Evolutionary conservation across 2,888 invertebrate genomes (phyloP), one percentile per base, ranked within the genome.

Genomic region (Calliphora vomitoria): DNA sequence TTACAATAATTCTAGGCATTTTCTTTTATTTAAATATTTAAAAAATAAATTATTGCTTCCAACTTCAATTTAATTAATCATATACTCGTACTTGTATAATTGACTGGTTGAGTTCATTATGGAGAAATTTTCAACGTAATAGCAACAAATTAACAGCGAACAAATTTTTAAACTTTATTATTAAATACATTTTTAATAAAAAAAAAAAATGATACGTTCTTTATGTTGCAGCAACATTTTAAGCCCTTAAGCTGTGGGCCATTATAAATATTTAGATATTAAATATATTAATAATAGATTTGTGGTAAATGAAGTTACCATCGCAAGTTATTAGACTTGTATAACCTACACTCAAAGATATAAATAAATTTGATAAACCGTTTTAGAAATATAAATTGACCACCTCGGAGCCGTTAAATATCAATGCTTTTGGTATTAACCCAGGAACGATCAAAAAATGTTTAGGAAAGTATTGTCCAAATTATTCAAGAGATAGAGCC

Each of bases 231-330:
- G 6, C 11, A 10, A 31, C 55, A 20, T 71, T 62, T 53, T 25
- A 41, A 62, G 82, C 82, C 82, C 76, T 62, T 60, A 18, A 76
- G 82, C 47, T 69, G 55, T 82, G n/a, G 69, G 82, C 18, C 69
- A 76, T 76, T 69, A 58, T 50, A 38, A 18, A 76, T 69, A 35
- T 55, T 55, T 5, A 11, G 35, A 35, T 71, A 72, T 41, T 20
- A 20, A 11, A 68, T 44, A 38, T 74, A 69, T 13, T 75, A 68
- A 75, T 60, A 60, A 50, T 35, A 60, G 68, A 50, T 62, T 80
- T 25, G 41, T 35, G 31, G 35, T 71, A 50, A 53, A 50, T 58
- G 41, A 66, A 47, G 11, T 0, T 18, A 62, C 62, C 8, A 25
- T 44, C 18, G 53, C 31, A 66, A 3, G 60, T 62, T 13, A 15